These are phyloP conservation scores for Melanchra persicariae DNA, from an alignment of 2,888 invertebrate genomes.

Conservation along the genomic window DNA sequence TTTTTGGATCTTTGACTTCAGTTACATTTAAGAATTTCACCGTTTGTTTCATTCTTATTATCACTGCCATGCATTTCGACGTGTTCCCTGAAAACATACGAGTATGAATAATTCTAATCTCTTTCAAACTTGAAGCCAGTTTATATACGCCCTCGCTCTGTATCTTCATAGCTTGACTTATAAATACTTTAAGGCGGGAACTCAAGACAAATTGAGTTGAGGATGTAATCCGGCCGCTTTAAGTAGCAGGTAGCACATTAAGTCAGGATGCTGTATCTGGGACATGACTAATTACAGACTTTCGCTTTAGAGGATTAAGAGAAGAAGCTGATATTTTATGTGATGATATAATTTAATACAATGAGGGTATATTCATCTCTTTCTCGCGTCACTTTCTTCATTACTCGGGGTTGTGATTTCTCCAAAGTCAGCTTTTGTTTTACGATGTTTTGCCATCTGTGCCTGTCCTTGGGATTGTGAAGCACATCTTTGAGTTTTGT, in stretches of 20 bases:
- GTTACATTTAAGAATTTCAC: not conserved
- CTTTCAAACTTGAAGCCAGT: conserved; percentile 24
- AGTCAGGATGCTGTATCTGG: conserved; percentile 41
- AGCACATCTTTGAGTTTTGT: too few relatives aligned
- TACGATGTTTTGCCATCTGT: too few relatives aligned
- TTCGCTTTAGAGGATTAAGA: conserved; percentile 37
- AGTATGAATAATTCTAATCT: conserved; percentile 38
- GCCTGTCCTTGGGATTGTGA: too few relatives aligned
- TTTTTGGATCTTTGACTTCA: not conserved
- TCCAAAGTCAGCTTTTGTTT: too few relatives aligned
- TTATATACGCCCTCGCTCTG: conserved; percentile 9
- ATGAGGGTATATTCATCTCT: not conserved
- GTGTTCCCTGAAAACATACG: conserved; percentile 6
- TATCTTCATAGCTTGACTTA: conserved; percentile 35
- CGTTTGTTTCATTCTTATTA: not conserved
- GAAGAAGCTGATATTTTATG: conserved; percentile 29
- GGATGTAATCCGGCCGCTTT: conserved; percentile 48
- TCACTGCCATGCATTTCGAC: not conserved
- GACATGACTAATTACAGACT: conserved; percentile 62
- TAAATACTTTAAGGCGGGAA: conserved; percentile 43
- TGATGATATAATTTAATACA: conserved; percentile 25
- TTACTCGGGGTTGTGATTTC: too few relatives aligned
- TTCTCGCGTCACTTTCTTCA: too few relatives aligned
- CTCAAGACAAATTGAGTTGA: conserved; percentile 55
- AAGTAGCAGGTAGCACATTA: conserved; percentile 49